Evolutionary conservation across 2,888 invertebrate species (phyloP).

Genomic region (Lasioglossum malachurum): DNA sequence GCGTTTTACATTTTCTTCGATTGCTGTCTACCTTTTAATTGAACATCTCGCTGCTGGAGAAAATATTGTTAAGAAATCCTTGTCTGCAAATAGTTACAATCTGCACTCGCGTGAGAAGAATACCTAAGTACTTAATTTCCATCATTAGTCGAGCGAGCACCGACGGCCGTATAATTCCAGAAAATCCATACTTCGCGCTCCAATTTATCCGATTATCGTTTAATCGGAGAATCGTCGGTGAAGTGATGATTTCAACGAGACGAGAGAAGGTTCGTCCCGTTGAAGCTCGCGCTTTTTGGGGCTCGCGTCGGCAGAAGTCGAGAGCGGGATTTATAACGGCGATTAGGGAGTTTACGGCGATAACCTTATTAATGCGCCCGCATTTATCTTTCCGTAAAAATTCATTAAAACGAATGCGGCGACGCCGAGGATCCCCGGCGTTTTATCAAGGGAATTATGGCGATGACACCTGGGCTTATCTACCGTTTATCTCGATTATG

Average conservation of each 20-base stretch:
- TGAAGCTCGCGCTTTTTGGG: not conserved
- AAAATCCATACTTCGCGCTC: not conserved
- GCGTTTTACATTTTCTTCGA: too few relatives aligned
- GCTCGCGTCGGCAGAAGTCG: conserved; percentile 3
- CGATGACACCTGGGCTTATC: conserved; percentile 63
- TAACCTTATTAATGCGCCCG: conserved; percentile 57
- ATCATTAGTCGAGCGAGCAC: too few relatives aligned
- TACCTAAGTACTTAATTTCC: too few relatives aligned
- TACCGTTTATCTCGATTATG: conserved; percentile 66
- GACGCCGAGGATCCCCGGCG: conserved; percentile 19
- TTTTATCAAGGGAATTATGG: conserved; percentile 58
- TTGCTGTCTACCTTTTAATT: too few relatives aligned
- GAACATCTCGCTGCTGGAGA: not conserved
- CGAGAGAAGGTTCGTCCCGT: not conserved
- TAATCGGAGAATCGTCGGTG: not conserved
- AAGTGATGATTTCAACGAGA: not conserved
- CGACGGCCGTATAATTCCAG: not conserved
- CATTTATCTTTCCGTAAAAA: conserved; percentile 61
- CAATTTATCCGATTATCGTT: not conserved
- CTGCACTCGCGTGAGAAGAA: too few relatives aligned
- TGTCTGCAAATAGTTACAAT: too few relatives aligned
- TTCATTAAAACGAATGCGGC: conserved; percentile 50
- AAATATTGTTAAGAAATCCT: not conserved
- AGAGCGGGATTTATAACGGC: conserved; percentile 41
- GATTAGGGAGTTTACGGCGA: conserved; percentile 55